phyloP scores from a whole-genome alignment of 2,888 invertebrate species.

The Lysandra coridon region DNA sequence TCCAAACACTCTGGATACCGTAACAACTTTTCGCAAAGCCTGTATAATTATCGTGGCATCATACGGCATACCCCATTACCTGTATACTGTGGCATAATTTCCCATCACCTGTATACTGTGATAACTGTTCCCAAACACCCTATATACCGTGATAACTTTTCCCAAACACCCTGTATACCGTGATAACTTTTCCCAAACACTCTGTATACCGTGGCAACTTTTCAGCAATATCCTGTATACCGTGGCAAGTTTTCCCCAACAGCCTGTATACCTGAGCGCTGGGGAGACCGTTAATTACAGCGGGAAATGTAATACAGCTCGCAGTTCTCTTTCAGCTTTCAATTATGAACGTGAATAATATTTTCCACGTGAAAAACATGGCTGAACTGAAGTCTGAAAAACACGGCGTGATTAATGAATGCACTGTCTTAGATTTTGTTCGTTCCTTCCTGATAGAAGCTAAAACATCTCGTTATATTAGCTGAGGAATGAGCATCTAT shows the following conservation, averaged over 20 bases:
- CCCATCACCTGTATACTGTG: too few relatives aligned
- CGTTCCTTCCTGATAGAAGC: neutral
- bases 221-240: neutral
- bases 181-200: neutral
- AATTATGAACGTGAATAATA: conserved; percentile 27
- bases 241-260: neutral
- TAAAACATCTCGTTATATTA: neutral
- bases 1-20: too few relatives aligned
- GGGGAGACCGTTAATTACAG: neutral
- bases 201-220: neutral
- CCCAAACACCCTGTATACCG: too few relatives aligned
- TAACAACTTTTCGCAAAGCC: too few relatives aligned
- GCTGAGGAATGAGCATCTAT: neutral
- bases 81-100: too few relatives aligned
- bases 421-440: neutral
- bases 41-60: too few relatives aligned
- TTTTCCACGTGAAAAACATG: conserved; percentile 14
- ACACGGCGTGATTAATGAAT: conserved; percentile 10
- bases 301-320: neutral
- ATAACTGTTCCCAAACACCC: too few relatives aligned
- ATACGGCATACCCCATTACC: too few relatives aligned
- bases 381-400: neutral
- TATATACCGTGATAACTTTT: too few relatives aligned
- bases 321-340: neutral
- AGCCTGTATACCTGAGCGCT: neutral